Conservation (phyloP, 1,140 invertebrate genomes). For the Tetragnatha versicolor region DNA sequence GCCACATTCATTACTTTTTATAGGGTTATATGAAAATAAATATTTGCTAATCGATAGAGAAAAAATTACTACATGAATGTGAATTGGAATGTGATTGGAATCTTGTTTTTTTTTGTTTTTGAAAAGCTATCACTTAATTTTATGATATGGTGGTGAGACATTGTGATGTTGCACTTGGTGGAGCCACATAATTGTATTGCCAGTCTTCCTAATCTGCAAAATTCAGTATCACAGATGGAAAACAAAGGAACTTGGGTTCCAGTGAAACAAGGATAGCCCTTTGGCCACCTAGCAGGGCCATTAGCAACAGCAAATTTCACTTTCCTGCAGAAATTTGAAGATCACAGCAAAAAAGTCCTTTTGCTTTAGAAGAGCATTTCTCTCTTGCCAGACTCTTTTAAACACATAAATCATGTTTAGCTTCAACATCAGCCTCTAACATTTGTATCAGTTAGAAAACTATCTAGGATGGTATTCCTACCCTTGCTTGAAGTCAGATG, state of each 20-base stretch:
- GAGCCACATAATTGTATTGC: slow-evolving; percentile 1
- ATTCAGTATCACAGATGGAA: slow-evolving; percentile 36
- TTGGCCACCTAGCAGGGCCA: background rate
- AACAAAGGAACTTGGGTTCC: background rate
- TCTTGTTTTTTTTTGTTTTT: background rate
- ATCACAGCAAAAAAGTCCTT: no score
- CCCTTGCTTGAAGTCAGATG: no score
- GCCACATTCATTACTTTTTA: background rate
- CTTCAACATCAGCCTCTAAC: no score
- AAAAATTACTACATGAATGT: no score
- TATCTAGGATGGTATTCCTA: no score
- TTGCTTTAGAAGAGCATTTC: no score
- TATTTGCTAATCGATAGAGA: background rate
- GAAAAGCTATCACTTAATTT: background rate
- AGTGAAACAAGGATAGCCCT: background rate
- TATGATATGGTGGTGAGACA: background rate
- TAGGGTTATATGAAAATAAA: background rate
- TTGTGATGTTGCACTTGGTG: no score
- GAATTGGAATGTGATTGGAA: slow-evolving; percentile 35
- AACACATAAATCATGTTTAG: no score
- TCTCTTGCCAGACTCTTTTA: no score
- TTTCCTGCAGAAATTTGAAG: no score
- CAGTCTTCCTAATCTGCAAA: slow-evolving; percentile 8
- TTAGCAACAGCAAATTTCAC: no score
- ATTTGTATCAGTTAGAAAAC: no score